These are phyloP conservation scores for Pipra filicauda DNA, from an alignment of 2,113 vertebrate species.

Conservation along the genomic window DNA sequence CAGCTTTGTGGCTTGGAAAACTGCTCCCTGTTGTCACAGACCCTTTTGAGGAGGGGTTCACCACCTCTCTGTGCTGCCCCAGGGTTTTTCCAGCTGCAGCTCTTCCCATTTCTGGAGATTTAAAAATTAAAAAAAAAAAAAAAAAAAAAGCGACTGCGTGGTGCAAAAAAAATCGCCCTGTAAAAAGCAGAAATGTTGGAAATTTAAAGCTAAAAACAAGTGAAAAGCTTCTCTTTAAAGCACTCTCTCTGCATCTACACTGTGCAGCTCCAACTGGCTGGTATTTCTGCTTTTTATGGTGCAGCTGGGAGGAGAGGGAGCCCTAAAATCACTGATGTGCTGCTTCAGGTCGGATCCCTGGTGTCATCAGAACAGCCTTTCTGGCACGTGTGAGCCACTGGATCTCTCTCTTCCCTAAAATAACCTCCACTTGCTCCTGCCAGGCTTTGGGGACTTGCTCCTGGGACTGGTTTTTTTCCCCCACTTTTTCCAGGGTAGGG, in stretches of 20 bases:
- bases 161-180: background rate
- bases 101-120: too few species aligned
- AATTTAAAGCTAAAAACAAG: background rate
- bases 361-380: background rate
- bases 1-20: background rate
- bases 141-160: too few species aligned
- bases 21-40: fast-evolving
- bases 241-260: background rate
- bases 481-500: background rate
- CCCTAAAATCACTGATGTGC: background rate
- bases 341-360: background rate
- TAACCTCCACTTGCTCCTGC: background rate
- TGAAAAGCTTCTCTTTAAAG: background rate
- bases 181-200: background rate
- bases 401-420: background rate
- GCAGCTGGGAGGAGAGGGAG: background rate
- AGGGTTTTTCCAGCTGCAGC: fast-evolving
- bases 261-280: background rate
- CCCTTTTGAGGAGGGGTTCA: fast-evolving
- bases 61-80: too few species aligned
- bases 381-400: slow-evolving; percentile 17
- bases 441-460: background rate
- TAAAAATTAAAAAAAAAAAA: background rate
- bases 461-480: background rate
- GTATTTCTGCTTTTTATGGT: background rate